Conservation (phyloP, 1,140 invertebrate genomes). For the Brevipalpus yothersi region DNA sequence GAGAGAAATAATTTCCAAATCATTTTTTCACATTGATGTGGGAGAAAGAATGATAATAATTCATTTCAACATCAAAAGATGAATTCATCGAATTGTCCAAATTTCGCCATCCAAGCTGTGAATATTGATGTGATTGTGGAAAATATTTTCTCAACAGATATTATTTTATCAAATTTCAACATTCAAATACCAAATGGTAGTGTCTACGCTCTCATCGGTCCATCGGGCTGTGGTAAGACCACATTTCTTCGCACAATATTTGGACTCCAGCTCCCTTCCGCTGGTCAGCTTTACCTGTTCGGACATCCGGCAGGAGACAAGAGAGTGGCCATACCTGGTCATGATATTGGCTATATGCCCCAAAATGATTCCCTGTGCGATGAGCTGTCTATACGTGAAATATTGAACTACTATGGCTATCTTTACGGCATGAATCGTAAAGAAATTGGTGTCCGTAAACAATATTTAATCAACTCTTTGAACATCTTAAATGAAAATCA, state of each 20-base stretch:
- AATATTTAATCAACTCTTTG: constrained; percentile 23
- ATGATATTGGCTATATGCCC: constrained; percentile 21
- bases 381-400: constrained; percentile 20
- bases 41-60: background rate
- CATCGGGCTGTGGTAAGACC: constrained; percentile 11
- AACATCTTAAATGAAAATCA: constrained; percentile 27
- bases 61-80: too few relatives aligned
- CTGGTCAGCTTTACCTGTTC: constrained; percentile 5
- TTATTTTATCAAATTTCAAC: background rate
- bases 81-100: too few relatives aligned
- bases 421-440: too few relatives aligned
- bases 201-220: constrained; percentile 11
- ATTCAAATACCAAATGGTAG: background rate
- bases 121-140: too few relatives aligned
- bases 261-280: background rate
- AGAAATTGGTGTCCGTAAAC: too few relatives aligned
- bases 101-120: too few relatives aligned
- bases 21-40: too few relatives aligned
- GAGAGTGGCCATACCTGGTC: constrained; percentile 17
- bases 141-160: background rate
- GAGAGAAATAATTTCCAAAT: too few relatives aligned
- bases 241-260: constrained; percentile 5
- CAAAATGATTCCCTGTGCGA: constrained; percentile 18
- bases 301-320: background rate
- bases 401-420: constrained; percentile 18